Conservation (phyloP, 2,888 invertebrate species). For the Oscheius onirici region DNA sequence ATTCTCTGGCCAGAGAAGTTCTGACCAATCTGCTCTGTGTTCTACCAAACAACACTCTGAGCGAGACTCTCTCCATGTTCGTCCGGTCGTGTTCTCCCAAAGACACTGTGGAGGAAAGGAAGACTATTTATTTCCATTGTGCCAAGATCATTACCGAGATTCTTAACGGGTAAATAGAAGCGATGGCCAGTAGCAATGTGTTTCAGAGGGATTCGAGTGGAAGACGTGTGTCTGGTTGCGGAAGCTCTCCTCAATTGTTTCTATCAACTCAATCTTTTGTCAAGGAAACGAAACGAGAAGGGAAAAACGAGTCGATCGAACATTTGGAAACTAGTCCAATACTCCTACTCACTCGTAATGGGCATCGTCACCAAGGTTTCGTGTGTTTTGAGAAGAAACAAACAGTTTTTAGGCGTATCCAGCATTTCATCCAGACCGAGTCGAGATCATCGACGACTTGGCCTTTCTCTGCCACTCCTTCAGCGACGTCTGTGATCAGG, state of each 20-base stretch:
- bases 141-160: conserved; percentile 50
- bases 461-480: conserved; percentile 63
- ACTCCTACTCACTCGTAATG: conserved; percentile 58
- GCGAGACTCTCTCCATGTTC: conserved; percentile 13
- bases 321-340: conserved; percentile 58
- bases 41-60: conserved; percentile 28
- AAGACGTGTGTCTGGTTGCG: conserved; percentile 56
- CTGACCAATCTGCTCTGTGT: conserved; percentile 38
- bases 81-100: conserved; percentile 37
- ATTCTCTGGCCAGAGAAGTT: conserved; percentile 51
- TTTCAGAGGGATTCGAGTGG: conserved; percentile 26
- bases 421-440: conserved; percentile 57
- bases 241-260: conserved; percentile 65
- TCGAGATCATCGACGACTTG: conserved; percentile 63
- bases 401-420: conserved; percentile 54
- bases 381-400: too few species aligned
- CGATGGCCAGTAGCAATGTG: not conserved
- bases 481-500: conserved; percentile 66
- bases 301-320: conserved; percentile 37
- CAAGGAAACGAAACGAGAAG: conserved; percentile 42
- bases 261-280: conserved; percentile 58
- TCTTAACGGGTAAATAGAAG: conserved; percentile 40
- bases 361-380: conserved; percentile 58
- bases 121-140: conserved; percentile 45
- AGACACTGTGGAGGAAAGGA: conserved; percentile 54